Evolutionary conservation across 2,888 invertebrate genomes (phyloP).

Genomic region (Linyphia triangularis): DNA sequence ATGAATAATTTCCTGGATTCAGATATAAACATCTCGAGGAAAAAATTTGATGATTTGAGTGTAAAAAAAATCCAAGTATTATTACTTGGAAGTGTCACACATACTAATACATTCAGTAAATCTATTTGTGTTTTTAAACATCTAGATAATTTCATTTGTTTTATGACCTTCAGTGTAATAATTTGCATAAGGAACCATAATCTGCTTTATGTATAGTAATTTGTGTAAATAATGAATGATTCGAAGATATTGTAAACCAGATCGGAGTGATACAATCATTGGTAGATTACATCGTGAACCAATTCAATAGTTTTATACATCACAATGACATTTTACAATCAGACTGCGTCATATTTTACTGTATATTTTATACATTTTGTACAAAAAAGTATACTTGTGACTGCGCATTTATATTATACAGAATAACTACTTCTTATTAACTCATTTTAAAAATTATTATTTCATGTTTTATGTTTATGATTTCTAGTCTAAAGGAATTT

Average conservation of each 20-base stretch:
- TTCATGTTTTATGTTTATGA: slow-evolving; percentile 33
- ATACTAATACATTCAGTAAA: neutral
- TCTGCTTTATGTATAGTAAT: slow-evolving; percentile 17
- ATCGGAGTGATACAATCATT: neutral
- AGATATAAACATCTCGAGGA: no score
- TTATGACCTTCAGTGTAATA: neutral
- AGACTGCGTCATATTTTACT: slow-evolving; percentile 38
- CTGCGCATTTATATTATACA: neutral
- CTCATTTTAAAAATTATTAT: neutral
- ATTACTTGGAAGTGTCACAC: no score
- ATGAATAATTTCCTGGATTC: no score
- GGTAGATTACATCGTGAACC: neutral
- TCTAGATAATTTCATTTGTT: neutral
- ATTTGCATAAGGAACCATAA: neutral
- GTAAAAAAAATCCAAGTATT: no score
- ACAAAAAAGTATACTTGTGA: slow-evolving; percentile 14
- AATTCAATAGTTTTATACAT: slow-evolving; percentile 24
- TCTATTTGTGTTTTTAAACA: neutral
- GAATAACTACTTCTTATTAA: neutral
- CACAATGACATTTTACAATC: slow-evolving; percentile 12
- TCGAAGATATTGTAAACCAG: slow-evolving; percentile 4
- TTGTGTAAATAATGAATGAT: slow-evolving; percentile 69
- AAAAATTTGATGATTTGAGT: no score
- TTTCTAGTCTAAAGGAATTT: slow-evolving; percentile 44
- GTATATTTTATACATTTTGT: slow-evolving; percentile 68